phyloP scores from a whole-genome alignment of 2,113 vertebrate genomes.

The Alces alces region DNA sequence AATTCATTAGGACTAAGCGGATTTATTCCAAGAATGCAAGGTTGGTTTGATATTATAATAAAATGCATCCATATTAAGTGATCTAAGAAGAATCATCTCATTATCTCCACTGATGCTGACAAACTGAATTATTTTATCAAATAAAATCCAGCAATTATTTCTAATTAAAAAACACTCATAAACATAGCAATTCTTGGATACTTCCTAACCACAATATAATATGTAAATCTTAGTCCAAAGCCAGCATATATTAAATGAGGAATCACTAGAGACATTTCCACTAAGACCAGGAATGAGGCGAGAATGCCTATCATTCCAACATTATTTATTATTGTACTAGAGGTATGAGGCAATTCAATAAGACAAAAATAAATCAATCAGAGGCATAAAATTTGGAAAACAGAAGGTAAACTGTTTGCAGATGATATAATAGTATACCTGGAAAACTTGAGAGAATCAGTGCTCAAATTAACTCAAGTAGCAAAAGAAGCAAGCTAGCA shows the following conservation, averaged over 20 bases:
- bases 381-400: neutral
- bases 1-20: neutral
- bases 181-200: neutral
- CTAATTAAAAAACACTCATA: neutral
- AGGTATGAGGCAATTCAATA: neutral
- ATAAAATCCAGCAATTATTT: neutral
- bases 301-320: neutral
- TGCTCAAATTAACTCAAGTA: neutral
- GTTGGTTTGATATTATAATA: neutral
- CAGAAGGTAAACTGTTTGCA: neutral
- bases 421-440: neutral
- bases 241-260: neutral
- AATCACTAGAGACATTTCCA: neutral
- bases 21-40: neutral
- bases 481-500: constrained; percentile 1
- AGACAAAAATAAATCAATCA: neutral
- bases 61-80: neutral
- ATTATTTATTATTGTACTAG: neutral
- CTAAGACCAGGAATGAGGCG: neutral
- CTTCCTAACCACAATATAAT: constrained; percentile 1
- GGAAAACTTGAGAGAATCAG: neutral
- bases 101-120: neutral
- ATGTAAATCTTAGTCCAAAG: neutral
- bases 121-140: constrained; percentile 1
- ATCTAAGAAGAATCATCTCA: neutral